These are phyloP conservation scores for Carposina sasakii DNA, from an alignment of 1,140 invertebrate genomes.

Conservation along the genomic window DNA sequence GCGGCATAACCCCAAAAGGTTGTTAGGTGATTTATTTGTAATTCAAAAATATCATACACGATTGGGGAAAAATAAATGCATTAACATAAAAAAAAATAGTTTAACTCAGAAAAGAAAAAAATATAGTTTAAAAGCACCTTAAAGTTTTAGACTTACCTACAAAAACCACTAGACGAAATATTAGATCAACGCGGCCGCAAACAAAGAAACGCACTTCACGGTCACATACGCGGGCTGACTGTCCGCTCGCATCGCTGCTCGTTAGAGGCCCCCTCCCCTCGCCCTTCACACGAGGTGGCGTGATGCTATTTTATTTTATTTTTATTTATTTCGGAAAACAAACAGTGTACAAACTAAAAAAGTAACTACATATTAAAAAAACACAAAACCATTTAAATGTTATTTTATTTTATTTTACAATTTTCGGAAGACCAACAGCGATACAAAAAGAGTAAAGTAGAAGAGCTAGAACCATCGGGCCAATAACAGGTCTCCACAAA, in stretches of 20 bases:
- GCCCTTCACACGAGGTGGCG: constrained; percentile 6
- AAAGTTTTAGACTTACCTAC: constrained; percentile 16
- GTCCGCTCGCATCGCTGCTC: constrained; percentile 9
- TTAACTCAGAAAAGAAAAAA: constrained; percentile 10
- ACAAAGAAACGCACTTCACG: constrained; percentile 22
- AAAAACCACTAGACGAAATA: constrained; percentile 15
- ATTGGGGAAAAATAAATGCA: constrained; percentile 16
- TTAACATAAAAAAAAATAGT: constrained; percentile 15
- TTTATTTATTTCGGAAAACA: no score
- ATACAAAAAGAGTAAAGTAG: no score
- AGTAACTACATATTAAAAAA: no score
- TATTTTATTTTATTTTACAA: no score
- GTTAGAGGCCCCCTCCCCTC: constrained; percentile 11
- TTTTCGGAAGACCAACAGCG: no score
- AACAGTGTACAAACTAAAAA: no score
- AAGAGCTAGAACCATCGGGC: no score
- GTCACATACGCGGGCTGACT: constrained; percentile 12
- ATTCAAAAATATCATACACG: constrained; percentile 13
- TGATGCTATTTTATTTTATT: constrained; percentile 22
- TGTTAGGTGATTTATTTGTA: constrained; percentile 15
- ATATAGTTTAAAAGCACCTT: constrained; percentile 14
- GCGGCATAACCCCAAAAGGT: constrained; percentile 20
- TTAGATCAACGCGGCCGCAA: constrained; percentile 21
- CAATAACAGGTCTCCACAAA: no score
- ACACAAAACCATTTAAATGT: no score